Evolutionary conservation across 2,797 vertebrate species (phyloP).

Genomic region (Aotus griseimembra): DNA sequence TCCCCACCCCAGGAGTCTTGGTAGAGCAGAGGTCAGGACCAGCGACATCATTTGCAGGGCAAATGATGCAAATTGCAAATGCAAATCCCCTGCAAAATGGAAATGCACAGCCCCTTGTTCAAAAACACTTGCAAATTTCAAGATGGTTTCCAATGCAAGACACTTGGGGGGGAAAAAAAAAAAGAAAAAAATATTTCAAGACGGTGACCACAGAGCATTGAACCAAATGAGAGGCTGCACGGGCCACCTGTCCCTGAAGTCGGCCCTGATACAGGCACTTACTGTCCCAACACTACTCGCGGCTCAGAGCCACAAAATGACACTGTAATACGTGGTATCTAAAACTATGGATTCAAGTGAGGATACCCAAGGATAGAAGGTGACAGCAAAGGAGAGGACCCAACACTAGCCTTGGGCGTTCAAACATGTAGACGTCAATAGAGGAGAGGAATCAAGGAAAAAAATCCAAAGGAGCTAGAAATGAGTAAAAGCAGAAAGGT

Average conservation of each 20-base stretch:
- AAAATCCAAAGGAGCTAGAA: background rate
- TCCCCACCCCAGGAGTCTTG: no score
- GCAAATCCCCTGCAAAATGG: background rate
- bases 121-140: background rate
- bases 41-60: background rate
- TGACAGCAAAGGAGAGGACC: background rate
- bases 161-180: no score
- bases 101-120: background rate
- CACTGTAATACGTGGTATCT: background rate
- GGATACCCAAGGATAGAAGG: background rate
- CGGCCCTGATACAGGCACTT: background rate
- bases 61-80: background rate
- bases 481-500: background rate
- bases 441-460: background rate
- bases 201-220: background rate
- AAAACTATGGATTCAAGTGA: background rate
- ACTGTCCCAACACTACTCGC: background rate
- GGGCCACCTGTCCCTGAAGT: background rate
- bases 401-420: fast-evolving
- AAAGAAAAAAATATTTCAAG: background rate
- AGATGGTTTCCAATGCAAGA: background rate
- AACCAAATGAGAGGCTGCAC: background rate
- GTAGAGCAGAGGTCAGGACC: background rate
- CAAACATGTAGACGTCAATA: background rate
- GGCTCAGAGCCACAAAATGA: background rate